Evolutionary conservation across 2,113 vertebrate species (phyloP).

Genomic region (Delphinus delphis): DNA sequence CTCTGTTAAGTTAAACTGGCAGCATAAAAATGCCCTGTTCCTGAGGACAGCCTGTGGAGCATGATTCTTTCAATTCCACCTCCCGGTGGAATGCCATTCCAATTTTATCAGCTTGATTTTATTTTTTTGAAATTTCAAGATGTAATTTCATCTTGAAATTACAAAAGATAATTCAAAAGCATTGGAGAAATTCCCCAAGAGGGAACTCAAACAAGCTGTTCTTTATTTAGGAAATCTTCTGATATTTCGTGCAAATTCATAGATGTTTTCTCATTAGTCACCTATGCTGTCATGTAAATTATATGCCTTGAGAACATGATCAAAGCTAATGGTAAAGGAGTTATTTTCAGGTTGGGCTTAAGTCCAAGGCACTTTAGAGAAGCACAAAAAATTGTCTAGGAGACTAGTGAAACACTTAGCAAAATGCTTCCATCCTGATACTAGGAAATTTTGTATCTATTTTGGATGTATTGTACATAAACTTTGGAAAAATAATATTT

Average conservation of each 20-base stretch:
- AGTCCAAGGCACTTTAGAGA: conserved; percentile 15
- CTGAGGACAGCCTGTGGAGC: not conserved
- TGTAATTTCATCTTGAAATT: conserved; percentile 62
- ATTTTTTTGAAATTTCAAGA: conserved; percentile 37
- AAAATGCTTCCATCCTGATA: conserved; percentile 15
- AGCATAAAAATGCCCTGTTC: not conserved
- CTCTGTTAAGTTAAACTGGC: not conserved
- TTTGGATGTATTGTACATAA: not conserved
- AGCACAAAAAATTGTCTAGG: not conserved
- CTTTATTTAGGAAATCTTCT: conserved; percentile 39
- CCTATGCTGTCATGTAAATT: not conserved
- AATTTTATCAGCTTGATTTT: conserved; percentile 37
- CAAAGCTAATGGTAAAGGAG: conserved; percentile 12
- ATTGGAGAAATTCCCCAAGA: conserved; percentile 12
- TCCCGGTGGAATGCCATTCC: not conserved
- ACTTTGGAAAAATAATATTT: not conserved
- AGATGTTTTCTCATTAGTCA: not conserved
- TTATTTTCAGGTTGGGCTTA: conserved; percentile 45
- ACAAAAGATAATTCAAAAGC: conserved; percentile 40
- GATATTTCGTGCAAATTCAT: conserved; percentile 18
- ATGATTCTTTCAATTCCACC: not conserved
- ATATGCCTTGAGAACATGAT: not conserved
- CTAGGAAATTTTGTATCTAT: not conserved
- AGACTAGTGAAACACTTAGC: not conserved
- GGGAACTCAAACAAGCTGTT: conserved; percentile 17